These are phyloP conservation scores for Bungarus multicinctus DNA, from an alignment of 2,113 vertebrate species.

Conservation along the genomic window DNA sequence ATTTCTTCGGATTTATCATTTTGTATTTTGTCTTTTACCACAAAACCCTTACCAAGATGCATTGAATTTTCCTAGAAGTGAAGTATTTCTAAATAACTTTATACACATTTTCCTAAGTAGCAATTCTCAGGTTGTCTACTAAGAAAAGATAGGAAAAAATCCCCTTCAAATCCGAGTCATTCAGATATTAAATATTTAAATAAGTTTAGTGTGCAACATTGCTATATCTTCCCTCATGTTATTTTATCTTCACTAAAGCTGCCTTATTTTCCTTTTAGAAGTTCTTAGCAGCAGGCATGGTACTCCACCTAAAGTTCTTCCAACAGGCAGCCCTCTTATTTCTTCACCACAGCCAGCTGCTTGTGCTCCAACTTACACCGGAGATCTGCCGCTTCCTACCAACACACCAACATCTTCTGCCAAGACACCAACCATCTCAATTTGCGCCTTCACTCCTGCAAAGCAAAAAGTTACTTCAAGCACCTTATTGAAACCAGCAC, in stretches of 20 bases:
- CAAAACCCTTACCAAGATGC: background rate
- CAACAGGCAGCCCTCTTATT: slow-evolving; percentile 47
- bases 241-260: slow-evolving; percentile 41
- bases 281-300: slow-evolving; percentile 49
- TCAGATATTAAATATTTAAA: background rate
- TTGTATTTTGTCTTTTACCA: background rate
- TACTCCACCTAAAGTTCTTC: slow-evolving; percentile 79
- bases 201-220: background rate
- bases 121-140: background rate
- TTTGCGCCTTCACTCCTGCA: slow-evolving; percentile 55
- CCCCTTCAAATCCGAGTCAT: background rate
- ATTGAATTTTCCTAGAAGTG: background rate
- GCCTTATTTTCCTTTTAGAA: slow-evolving; percentile 39
- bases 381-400: slow-evolving; percentile 84
- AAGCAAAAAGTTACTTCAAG: slow-evolving; percentile 31
- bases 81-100: background rate
- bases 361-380: slow-evolving; percentile 77
- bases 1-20: background rate
- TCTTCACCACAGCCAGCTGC: slow-evolving; percentile 79
- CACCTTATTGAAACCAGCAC: slow-evolving; percentile 51
- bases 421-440: slow-evolving; percentile 12
- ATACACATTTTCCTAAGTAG: background rate
- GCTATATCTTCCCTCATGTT: background rate
- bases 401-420: slow-evolving; percentile 68
- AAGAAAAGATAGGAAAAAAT: background rate